phyloP scores from a whole-genome alignment of 1,140 invertebrate genomes.

The Leguminivora glycinivorella region DNA sequence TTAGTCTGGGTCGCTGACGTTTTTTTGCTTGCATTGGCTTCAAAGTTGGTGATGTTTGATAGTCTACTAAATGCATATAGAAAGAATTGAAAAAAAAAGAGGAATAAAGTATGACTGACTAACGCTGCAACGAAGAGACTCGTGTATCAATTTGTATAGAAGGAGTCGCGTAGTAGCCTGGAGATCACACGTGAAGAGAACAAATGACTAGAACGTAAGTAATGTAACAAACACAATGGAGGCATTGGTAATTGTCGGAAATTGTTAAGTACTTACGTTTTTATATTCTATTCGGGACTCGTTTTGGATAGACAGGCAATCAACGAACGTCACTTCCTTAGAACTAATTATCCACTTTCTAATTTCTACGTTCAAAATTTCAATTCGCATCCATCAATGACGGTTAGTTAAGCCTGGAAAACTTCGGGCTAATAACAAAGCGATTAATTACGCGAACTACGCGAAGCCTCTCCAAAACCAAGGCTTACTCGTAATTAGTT shows the following conservation, averaged over 20 bases:
- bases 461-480: constrained; percentile 6
- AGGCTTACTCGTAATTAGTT: constrained; percentile 6
- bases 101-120: too few species aligned
- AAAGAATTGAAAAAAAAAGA: too few species aligned
- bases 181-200: too few species aligned
- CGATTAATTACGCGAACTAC: constrained; percentile 15
- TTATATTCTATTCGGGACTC: neutral
- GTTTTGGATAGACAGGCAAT: neutral
- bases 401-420: neutral
- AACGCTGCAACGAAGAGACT: too few species aligned
- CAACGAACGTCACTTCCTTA: neutral
- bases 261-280: too few species aligned
- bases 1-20: neutral
- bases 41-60: too few species aligned
- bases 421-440: constrained; percentile 18
- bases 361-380: constrained; percentile 11
- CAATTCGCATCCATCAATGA: constrained; percentile 7
- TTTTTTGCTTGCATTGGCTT: neutral
- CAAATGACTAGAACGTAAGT: too few species aligned
- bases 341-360: constrained; percentile 11
- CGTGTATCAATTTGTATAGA: too few species aligned
- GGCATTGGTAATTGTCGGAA: too few species aligned
- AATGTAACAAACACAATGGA: too few species aligned
- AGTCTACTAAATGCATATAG: neutral
- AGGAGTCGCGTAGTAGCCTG: too few species aligned